Evolutionary conservation across 2,113 vertebrate genomes (phyloP).

Genomic region (Sclerurus mexicanus): DNA sequence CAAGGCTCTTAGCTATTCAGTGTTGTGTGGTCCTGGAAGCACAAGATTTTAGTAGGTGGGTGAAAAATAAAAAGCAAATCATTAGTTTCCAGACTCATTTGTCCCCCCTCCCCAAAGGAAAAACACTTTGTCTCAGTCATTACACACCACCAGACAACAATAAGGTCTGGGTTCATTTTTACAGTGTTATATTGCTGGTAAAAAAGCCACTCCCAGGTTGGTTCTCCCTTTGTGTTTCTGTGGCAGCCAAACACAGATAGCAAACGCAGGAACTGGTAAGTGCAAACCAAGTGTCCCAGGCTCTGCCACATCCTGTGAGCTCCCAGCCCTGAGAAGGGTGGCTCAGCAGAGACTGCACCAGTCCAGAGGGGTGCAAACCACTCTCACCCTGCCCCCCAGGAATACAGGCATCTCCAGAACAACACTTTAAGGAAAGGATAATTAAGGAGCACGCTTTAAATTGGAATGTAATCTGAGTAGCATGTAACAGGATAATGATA

Average conservation of each 20-base stretch:
- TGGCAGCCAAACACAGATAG: neutral
- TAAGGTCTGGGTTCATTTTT: conserved; percentile 14
- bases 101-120: neutral
- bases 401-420: neutral
- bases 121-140: neutral
- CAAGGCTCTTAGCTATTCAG: neutral
- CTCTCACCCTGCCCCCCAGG: neutral
- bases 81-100: neutral
- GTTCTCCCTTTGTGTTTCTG: neutral
- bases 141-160: neutral
- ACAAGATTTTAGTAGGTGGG: neutral
- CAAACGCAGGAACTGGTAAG: neutral
- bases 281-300: neutral
- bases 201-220: neutral
- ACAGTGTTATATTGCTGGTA: neutral
- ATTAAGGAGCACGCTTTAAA: conserved; percentile 6
- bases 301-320: neutral
- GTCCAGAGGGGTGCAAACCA: neutral
- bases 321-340: neutral
- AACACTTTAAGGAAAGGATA: neutral
- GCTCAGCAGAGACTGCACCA: neutral
- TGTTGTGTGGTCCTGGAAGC: neutral
- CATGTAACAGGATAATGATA: neutral
- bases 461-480: neutral
- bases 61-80: neutral